phyloP scores from a whole-genome alignment of 2,888 invertebrate genomes.

The Matsumyia berberina region DNA sequence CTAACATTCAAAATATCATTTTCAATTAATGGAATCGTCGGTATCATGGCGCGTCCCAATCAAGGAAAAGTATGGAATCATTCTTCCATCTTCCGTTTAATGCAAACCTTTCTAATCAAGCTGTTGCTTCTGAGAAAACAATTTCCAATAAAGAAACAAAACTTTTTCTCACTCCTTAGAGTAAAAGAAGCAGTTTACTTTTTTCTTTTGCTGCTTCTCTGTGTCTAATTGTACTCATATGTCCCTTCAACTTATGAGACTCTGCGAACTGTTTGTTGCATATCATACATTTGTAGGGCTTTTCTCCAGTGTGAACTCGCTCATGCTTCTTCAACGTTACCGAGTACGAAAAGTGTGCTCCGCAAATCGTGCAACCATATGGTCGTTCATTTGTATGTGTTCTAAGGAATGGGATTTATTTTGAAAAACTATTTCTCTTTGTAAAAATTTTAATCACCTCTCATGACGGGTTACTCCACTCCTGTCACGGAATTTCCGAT shows the following conservation, averaged over 20 bases:
- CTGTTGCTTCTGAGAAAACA: no score
- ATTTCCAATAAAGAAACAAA: slow-evolving; percentile 1
- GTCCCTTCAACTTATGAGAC: slow-evolving; percentile 62
- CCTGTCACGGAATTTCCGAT: slow-evolving; percentile 81
- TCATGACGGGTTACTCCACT: slow-evolving; percentile 81
- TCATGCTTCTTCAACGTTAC: slow-evolving; percentile 82
- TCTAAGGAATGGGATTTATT: no score
- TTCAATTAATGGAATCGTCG: no score
- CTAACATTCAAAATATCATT: no score
- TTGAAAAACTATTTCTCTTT: no score
- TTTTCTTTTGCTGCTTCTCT: slow-evolving; percentile 47
- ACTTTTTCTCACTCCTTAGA: slow-evolving; percentile 14
- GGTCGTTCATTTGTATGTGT: slow-evolving; percentile 83
- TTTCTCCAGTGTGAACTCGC: slow-evolving; percentile 80
- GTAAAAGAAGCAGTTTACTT: slow-evolving; percentile 41
- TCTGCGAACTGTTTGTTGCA: slow-evolving; percentile 64
- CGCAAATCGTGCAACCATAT: slow-evolving; percentile 81
- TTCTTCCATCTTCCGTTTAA: no score
- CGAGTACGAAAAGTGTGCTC: slow-evolving; percentile 81
- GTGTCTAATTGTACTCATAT: slow-evolving; percentile 56
- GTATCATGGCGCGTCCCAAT: no score
- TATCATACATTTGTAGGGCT: slow-evolving; percentile 78
- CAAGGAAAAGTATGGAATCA: no score
- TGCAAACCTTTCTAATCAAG: background rate
- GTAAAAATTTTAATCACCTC: slow-evolving; percentile 79